Evolutionary conservation across 2,113 vertebrate genomes (phyloP), one percentile per base, ranked within the genome.

Genomic region (Oreotragus oreotragus): DNA sequence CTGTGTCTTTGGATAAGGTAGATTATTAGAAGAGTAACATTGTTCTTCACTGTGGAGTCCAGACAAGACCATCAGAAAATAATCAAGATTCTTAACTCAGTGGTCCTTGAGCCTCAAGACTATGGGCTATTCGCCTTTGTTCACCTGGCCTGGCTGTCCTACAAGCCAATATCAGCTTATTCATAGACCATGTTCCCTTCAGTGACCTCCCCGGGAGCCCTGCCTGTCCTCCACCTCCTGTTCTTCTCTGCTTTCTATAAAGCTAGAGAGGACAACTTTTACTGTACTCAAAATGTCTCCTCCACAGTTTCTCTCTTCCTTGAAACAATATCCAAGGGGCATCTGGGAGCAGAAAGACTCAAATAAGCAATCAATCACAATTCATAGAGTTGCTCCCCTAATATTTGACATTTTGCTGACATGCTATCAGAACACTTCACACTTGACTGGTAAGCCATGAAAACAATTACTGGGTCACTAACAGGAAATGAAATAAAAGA

Each of bases 341-440:
- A 96, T 27, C 84, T 92, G 88, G 27, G 47, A 98, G 64, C 45
- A 96, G 60, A 94, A 95, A 83, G 84, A 94, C 85, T 95, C 95
- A 95, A 94, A 95, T 97, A 96, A 92, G 55, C 49, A 86, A 88
- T 97, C 97, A 70, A 91, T 97, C 94, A 97, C 60, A 90, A 58
- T 97, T 93, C 58, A 88, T 33, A 25, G 21, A 93, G 36, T 58
- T 15, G 88, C n/a, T 96, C 36, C 62, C 36, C 81, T 7, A 36
- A n/a, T 73, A 94, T 96, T 92, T 95, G 94, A 97, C 51, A 64
- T 96, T 97, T 98, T 94, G 94, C 97, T 96, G 98, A 97, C 93
- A 95, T 96, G 60, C 70, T 95, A 89, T 97, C 94, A 96, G 84
- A 92, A 66, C 33, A 81, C 94, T 97, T 98, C 81, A 97, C 55